Base-by-base conservation (phyloP, 2,888 invertebrate species). In the Crepidodera aurea region DNA sequence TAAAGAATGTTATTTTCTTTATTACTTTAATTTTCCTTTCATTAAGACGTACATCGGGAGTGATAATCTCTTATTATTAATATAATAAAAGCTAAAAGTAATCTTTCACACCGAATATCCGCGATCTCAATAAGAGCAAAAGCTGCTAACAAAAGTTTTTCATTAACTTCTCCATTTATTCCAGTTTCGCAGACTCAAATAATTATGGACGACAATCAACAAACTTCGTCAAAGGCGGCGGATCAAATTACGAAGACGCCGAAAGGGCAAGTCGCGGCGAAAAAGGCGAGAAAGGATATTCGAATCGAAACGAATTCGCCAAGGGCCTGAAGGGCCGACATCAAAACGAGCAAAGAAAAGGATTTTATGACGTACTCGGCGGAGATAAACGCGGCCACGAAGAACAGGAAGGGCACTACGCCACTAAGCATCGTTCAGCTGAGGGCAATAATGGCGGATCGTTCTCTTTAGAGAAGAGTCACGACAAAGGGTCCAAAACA, bases 401-500 rank as follows among this genome's bases (percentile, higher is more conserved):
- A 60, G 83, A 87, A 64, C 83, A 82, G 67, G 85, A 82, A 12
- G 83, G 82, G 25, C 82, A 85, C 57, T 85, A 87, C 69, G 86
- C 84, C 0, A 83, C 84, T 59, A 84, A 87, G 65, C 80, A 86
- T 53, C 82, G 84, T 66, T 79, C 82, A 1, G 84, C 83, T 0
- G 79, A 84, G 58, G 83, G 81, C 40, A 83, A 84, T 69, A 83
- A 86, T 66, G 88, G 87, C 3, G 85, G 82, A 0, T 84, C 85
- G 63, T 86, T 85, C 70, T 85, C 85, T 1, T 83, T 86, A 69
- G 84, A 85, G 67, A 84, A 85, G 55, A 70, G 73, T 3, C 86
- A 84, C 78, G 88, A 88, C 78, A 90, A 90, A 75, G 90, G 90
- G 0, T 87, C 88, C 64, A 88, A 88, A 53, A 84, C 89, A 16